These are phyloP conservation scores for Leptogaster cylindrica DNA, from an alignment of 2,888 invertebrate species.

Conservation along the genomic window DNA sequence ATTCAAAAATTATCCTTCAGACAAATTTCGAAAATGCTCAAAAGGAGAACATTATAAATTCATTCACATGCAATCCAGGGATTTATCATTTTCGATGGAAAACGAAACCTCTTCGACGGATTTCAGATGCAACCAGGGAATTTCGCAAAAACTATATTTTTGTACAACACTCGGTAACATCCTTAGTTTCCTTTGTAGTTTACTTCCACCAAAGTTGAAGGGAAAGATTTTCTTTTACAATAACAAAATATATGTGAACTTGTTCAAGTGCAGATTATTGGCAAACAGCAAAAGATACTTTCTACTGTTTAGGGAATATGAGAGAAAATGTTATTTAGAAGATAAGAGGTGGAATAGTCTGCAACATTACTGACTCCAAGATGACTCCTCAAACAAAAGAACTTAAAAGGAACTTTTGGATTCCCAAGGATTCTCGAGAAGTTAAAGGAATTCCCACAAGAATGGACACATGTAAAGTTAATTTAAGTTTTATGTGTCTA, in stretches of 20 bases:
- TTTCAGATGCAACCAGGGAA: not conserved
- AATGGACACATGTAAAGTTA: slow-evolving; percentile 29
- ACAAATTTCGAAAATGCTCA: too few species aligned
- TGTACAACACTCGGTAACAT: not conserved
- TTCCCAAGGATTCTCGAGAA: slow-evolving; percentile 2
- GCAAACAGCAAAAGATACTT: not conserved
- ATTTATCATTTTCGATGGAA: not conserved
- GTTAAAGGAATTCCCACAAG: slow-evolving; percentile 24
- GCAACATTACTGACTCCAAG: not conserved
- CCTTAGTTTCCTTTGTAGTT: not conserved
- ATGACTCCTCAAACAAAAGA: not conserved
- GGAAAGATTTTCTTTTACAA: not conserved
- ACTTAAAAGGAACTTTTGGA: slow-evolving; percentile 14
- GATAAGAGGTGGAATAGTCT: slow-evolving; percentile 7
- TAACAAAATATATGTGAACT: not conserved
- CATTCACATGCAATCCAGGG: too few species aligned
- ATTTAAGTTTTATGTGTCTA: slow-evolving; percentile 10
- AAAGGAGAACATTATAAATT: too few species aligned
- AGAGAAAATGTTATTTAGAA: slow-evolving; percentile 31
- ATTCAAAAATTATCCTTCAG: too few species aligned
- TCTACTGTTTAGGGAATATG: slow-evolving; percentile 22
- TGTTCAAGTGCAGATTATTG: slow-evolving; percentile 1
- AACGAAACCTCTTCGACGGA: not conserved
- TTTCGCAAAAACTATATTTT: not conserved
- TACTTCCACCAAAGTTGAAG: not conserved